Base-by-base conservation (phyloP, 2,113 vertebrate genomes). In the Ornithorhynchus anatinus region DNA sequence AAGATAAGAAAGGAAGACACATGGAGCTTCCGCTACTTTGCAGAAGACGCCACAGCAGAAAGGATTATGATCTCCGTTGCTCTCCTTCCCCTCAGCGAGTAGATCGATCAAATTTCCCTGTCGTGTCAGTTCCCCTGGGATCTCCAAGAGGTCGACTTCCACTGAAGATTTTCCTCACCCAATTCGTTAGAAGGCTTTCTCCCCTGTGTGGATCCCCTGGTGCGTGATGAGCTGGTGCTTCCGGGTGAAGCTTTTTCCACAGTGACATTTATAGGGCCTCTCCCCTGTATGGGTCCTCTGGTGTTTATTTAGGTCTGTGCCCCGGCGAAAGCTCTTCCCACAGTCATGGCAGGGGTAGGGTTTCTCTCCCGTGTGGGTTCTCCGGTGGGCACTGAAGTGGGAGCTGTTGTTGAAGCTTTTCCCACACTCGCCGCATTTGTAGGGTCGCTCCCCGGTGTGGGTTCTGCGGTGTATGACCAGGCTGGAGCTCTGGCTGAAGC, bases 281-380 rank as follows among this genome's bases (percentile, higher is more conserved):
- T 60, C 71, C 6, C 67, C 27, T 1, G 45, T 20, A 1, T 94
- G 94, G 29, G 74, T 89, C 53, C 89, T 79, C 86, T 89, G 90
- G 70, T 94, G 93, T 3, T 91, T 88, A 1, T 92, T 92, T 25
- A 95, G 77, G 73, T 92, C 93, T 3, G 93, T 94, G 75, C 91
- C 92, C 72, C 92, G 94, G 84, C 91, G 88, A 81, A 94, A 95
- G 78, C 90, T 89, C 71, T 94, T 92, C 9, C 93, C 93, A 0
- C 94, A 95, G 72, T 92, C 86, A 20, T 83, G 88, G 67, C 93
- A 94, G 7, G 86, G 84, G 33, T 92, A 92, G 25, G 91, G 89
- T 29, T 89, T 77, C 43, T 89, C 75, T 42, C 92, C 92, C 1
- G 89, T 90, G 7, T 94, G 45, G 71, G n/a, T n/a, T 75, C 59